phyloP scores from a whole-genome alignment of 2,888 invertebrate species.

The Tipula lateralis region DNA sequence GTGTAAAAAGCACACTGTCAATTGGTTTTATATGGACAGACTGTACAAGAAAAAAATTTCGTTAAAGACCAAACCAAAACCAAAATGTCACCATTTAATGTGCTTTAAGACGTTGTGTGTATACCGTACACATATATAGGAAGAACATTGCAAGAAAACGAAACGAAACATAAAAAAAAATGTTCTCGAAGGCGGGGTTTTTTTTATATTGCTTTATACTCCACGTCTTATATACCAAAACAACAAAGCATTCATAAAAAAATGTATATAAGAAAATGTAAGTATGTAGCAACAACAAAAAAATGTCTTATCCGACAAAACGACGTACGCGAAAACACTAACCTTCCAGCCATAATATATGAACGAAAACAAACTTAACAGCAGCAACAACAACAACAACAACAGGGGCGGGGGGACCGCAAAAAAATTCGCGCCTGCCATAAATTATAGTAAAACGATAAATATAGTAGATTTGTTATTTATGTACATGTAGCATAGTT shows the following conservation, averaged over 20 bases:
- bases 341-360: not conserved
- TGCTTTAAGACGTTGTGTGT: not conserved
- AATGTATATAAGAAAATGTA: not conserved
- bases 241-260: not conserved
- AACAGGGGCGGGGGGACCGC: no score
- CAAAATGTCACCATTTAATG: conserved; percentile 56
- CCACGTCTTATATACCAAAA: not conserved
- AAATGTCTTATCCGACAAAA: not conserved
- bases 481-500: not conserved
- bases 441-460: not conserved
- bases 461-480: not conserved
- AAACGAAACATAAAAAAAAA: conserved; percentile 19
- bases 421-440: conserved; percentile 26
- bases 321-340: not conserved
- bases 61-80: conserved; percentile 74
- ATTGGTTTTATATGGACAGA: conserved; percentile 6
- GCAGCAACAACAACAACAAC: no score
- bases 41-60: conserved; percentile 51
- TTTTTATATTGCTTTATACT: conserved; percentile 3
- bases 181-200: conserved; percentile 28
- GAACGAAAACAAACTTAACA: not conserved
- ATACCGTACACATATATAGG: not conserved
- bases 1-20: no score
- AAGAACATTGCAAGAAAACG: not conserved
- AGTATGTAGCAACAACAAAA: not conserved